A percentile compares a stretch with the other conserved stretches of the same genome.
Evolutionary conservation across 2,113 vertebrate genomes (phyloP).

Genomic region (Antechinus stuartii): DNA sequence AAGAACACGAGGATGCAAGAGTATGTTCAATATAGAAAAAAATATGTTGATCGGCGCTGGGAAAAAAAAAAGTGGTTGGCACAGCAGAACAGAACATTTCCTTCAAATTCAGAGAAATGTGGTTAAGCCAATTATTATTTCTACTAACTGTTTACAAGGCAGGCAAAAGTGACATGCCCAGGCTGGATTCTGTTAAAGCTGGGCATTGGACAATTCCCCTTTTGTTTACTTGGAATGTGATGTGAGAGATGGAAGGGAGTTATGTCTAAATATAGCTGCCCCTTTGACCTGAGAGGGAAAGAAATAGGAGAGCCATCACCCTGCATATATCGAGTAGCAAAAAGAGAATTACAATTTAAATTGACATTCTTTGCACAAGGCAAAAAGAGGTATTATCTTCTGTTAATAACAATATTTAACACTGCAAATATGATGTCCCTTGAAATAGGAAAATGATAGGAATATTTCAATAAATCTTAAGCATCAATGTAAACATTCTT

Average conservation of each 20-base stretch:
- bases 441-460: conserved; percentile 30
- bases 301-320: background rate
- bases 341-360: background rate
- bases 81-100: conserved; percentile 48
- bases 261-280: background rate
- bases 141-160: conserved; percentile 16
- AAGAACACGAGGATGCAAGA: conserved; percentile 8
- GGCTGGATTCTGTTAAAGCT: background rate
- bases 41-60: conserved; percentile 32
- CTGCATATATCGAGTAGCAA: background rate
- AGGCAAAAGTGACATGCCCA: background rate
- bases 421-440: background rate
- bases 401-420: conserved; percentile 47
- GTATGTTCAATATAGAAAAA: background rate
- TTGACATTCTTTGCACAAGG: background rate
- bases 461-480: background rate
- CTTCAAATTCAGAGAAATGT: conserved; percentile 55
- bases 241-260: background rate
- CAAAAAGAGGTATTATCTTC: conserved; percentile 34
- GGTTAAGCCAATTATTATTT: background rate
- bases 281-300: conserved; percentile 40
- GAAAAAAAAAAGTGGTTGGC: conserved; percentile 11
- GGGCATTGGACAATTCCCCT: background rate
- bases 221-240: conserved; percentile 42
- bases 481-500: background rate